Evolutionary conservation across 2,888 invertebrate species (phyloP).

Genomic region (Hymenopus coronatus): DNA sequence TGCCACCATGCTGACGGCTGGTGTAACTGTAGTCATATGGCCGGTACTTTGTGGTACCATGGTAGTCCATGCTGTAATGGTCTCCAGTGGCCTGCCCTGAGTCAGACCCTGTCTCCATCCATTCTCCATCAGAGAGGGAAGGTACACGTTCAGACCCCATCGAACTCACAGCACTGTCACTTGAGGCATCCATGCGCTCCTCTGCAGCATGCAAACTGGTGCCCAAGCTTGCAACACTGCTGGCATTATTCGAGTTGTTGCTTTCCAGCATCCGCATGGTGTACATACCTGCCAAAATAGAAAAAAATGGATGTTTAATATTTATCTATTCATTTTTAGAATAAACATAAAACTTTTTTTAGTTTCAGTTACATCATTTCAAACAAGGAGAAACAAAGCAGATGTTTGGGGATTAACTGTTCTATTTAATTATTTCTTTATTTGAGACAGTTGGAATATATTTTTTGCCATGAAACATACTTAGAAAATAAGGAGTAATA

Average conservation of each 20-base stretch:
- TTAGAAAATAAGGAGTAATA: no score
- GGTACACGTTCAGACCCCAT: conserved; percentile 90
- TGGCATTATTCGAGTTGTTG: conserved; percentile 37
- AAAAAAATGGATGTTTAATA: no score
- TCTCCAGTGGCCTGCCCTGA: conserved; percentile 65
- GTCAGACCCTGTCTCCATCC: conserved; percentile 85
- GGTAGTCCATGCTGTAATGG: conserved; percentile 72
- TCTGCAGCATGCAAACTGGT: conserved; percentile 25
- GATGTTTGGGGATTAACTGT: no score
- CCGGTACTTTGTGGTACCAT: conserved; percentile 62
- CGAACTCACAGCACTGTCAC: conserved; percentile 88
- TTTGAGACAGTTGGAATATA: no score
- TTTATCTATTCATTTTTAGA: no score
- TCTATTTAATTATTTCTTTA: no score
- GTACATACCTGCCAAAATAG: conserved; percentile 67
- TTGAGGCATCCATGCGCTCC: conserved; percentile 69
- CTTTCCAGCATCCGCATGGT: conserved; percentile 81
- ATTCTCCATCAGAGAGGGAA: conserved; percentile 83
- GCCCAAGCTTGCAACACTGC: conserved; percentile 26
- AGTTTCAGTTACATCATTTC: no score
- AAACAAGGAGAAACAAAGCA: no score
- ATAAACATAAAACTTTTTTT: no score
- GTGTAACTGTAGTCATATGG: conserved; percentile 72
- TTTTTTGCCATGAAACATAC: no score
- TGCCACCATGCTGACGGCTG: conserved; percentile 49